Conservation (phyloP, 2,797 vertebrate species). For the Ambastaia sidthimunki region DNA sequence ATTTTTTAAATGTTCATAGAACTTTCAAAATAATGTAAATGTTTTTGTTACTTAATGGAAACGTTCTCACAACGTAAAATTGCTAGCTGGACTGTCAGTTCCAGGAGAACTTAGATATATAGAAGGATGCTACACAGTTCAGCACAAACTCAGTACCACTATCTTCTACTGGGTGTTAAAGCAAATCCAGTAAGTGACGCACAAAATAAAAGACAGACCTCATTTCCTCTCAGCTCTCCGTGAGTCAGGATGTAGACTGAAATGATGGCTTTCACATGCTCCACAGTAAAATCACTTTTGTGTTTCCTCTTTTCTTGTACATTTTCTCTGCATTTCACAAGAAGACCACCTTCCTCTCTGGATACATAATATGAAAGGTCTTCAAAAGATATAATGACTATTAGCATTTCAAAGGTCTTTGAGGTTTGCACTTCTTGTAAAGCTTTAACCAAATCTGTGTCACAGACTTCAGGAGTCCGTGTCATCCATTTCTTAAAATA, state of each 20-base stretch:
- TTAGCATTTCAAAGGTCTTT: conserved; percentile 39
- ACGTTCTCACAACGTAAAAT: no score
- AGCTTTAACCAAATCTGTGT: conserved; percentile 16
- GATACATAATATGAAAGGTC: conserved; percentile 22
- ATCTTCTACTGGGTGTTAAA: conserved; percentile 29
- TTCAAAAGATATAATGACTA: conserved; percentile 35
- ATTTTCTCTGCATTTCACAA: conserved; percentile 19
- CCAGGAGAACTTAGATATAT: conserved; percentile 35
- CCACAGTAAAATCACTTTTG: conserved; percentile 38
- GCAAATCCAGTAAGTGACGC: conserved; percentile 45
- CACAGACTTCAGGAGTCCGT: background rate
- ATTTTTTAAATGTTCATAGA: background rate
- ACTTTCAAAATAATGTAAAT: no score
- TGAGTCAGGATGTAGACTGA: conserved; percentile 50
- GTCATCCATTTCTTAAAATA: conserved; percentile 31
- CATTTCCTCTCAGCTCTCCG: conserved; percentile 44
- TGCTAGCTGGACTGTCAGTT: no score
- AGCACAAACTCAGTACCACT: conserved; percentile 5
- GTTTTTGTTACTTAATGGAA: no score
- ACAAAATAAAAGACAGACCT: conserved; percentile 58
- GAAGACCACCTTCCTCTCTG: conserved; percentile 7
- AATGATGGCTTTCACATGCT: background rate
- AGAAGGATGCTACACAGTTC: conserved; percentile 21
- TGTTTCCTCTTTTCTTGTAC: conserved; percentile 26
- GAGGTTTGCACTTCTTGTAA: conserved; percentile 14